These are phyloP conservation scores for Phymorhynchus buccinoides DNA, from an alignment of 1,140 invertebrate genomes.

Conservation along the genomic window DNA sequence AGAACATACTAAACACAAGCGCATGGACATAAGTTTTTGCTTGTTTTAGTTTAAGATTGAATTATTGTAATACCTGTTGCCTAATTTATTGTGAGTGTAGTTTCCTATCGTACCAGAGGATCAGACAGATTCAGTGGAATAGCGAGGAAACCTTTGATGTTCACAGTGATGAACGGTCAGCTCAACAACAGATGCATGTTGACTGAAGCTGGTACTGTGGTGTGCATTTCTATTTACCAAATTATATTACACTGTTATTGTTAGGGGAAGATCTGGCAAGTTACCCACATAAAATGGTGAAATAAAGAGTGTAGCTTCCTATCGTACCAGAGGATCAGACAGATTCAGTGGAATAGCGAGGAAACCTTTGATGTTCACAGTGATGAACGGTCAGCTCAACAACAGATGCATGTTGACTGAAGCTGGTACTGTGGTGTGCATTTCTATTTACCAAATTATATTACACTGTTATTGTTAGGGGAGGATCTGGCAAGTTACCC, in stretches of 20 bases:
- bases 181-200: not conserved
- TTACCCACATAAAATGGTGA: no score
- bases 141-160: not conserved
- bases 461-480: no score
- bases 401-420: not conserved
- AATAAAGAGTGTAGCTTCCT: not conserved
- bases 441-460: no score
- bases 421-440: slow-evolving; percentile 14
- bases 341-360: not conserved
- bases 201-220: slow-evolving; percentile 2
- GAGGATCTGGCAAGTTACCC: no score
- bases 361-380: not conserved
- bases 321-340: slow-evolving; percentile 20
- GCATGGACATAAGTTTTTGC: no score
- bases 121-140: not conserved
- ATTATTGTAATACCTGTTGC: no score
- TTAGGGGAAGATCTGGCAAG: no score
- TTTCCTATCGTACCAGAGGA: slow-evolving; percentile 6
- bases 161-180: slow-evolving; percentile 3
- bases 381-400: slow-evolving; percentile 10
- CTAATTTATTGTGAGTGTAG: no score
- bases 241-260: no score
- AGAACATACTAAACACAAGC: no score
- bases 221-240: no score
- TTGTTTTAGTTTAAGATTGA: no score